Percentiles rank a stretch among this genome's conserved stretches.
These are phyloP conservation scores for Troides oblongomaculatus DNA, from an alignment of 2,888 invertebrate species.

Conservation along the genomic window DNA sequence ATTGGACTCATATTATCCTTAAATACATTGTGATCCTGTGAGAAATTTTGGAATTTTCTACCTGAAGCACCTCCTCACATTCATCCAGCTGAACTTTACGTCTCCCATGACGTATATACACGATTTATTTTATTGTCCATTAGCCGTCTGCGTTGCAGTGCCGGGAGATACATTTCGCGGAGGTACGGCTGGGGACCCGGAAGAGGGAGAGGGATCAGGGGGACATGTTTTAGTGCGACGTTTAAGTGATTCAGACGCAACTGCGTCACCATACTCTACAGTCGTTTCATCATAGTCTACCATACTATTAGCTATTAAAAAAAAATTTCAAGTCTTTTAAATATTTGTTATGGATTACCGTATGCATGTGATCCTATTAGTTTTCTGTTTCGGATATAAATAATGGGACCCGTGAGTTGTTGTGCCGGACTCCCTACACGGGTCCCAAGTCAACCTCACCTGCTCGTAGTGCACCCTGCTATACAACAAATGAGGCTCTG, in stretches of 20 bases:
- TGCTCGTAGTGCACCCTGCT: no score
- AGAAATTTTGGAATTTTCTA: slow-evolving; percentile 27
- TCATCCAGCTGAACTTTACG: slow-evolving; percentile 44
- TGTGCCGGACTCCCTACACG: no score
- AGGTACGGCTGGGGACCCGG: slow-evolving; percentile 40
- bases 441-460: no score
- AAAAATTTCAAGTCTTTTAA: not conserved
- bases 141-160: slow-evolving; percentile 41
- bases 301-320: not conserved
- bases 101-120: slow-evolving; percentile 34
- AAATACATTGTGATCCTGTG: slow-evolving; percentile 15
- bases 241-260: slow-evolving; percentile 41
- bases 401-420: no score
- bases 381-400: not conserved
- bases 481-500: no score
- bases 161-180: slow-evolving; percentile 49
- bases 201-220: slow-evolving; percentile 22
- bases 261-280: slow-evolving; percentile 28
- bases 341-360: not conserved
- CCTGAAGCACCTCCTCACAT: slow-evolving; percentile 32
- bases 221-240: slow-evolving; percentile 46
- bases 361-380: not conserved
- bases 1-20: slow-evolving; percentile 13
- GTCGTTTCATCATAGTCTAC: slow-evolving; percentile 6
- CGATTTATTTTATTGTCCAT: slow-evolving; percentile 55